Evolutionary conservation across 2,113 vertebrate species (phyloP).

Genomic region (Telmatochromis sp.): DNA sequence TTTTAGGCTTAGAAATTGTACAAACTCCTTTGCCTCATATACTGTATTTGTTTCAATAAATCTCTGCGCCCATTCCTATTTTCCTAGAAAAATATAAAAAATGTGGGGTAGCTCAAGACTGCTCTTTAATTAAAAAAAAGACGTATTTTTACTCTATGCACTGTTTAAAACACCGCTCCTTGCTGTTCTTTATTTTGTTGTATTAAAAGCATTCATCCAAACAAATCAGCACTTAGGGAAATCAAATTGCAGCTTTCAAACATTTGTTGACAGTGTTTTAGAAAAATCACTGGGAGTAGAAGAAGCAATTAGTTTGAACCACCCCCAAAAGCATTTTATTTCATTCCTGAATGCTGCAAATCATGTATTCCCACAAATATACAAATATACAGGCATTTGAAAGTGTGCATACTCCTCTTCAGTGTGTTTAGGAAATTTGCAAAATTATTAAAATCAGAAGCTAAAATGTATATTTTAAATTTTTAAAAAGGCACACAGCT

Average conservation of each 20-base stretch:
- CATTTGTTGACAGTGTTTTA: background rate
- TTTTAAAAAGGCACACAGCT: background rate
- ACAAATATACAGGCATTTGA: background rate
- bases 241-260: background rate
- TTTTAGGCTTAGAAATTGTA: background rate
- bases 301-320: background rate
- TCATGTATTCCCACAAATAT: background rate
- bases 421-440: background rate
- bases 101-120: background rate
- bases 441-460: background rate
- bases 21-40: background rate
- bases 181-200: background rate
- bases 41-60: background rate
- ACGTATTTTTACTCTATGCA: background rate
- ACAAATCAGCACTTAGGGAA: background rate
- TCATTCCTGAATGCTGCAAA: background rate
- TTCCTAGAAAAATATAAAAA: background rate
- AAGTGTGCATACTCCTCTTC: background rate
- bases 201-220: background rate
- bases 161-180: background rate
- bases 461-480: background rate
- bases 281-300: background rate
- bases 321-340: background rate
- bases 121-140: background rate
- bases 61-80: background rate